Conservation (phyloP, 2,888 invertebrate species). For the Andricus quercusramuli region DNA sequence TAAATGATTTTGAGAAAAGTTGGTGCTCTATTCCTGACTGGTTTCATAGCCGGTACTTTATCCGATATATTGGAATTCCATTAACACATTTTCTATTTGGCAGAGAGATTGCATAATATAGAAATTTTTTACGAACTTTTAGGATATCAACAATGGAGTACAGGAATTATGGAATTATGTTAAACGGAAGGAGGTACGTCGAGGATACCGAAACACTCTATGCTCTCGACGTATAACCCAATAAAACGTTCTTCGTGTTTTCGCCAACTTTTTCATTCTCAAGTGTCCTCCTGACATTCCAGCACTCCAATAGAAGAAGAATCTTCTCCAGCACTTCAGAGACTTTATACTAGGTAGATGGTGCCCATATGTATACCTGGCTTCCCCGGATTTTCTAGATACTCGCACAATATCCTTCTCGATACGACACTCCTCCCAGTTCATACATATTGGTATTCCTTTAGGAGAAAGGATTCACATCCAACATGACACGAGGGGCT, state of each 20-base stretch:
- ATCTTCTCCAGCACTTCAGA: slow-evolving; percentile 26
- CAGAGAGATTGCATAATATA: too few species aligned
- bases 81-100: too few species aligned
- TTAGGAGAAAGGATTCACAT: background rate
- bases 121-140: too few species aligned
- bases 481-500: too few species aligned
- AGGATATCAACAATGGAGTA: background rate
- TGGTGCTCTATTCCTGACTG: too few species aligned
- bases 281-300: slow-evolving; percentile 54
- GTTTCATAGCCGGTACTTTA: too few species aligned
- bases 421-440: background rate
- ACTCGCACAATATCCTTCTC: slow-evolving; percentile 6
- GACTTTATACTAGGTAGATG: slow-evolving; percentile 27
- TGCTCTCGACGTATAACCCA: slow-evolving; percentile 50
- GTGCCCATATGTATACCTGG: background rate
- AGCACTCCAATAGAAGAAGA: slow-evolving; percentile 47
- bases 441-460: background rate
- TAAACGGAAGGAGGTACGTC: background rate
- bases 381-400: slow-evolving; percentile 30
- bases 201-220: slow-evolving; percentile 26
- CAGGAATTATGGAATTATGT: background rate
- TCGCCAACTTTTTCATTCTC: slow-evolving; percentile 57
- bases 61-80: too few species aligned
- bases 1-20: too few species aligned
- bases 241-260: slow-evolving; percentile 57